Percentiles rank a stretch among this genome's conserved stretches.
Conservation (phyloP, 2,888 invertebrate genomes). For the Ophion obscuratus region DNA sequence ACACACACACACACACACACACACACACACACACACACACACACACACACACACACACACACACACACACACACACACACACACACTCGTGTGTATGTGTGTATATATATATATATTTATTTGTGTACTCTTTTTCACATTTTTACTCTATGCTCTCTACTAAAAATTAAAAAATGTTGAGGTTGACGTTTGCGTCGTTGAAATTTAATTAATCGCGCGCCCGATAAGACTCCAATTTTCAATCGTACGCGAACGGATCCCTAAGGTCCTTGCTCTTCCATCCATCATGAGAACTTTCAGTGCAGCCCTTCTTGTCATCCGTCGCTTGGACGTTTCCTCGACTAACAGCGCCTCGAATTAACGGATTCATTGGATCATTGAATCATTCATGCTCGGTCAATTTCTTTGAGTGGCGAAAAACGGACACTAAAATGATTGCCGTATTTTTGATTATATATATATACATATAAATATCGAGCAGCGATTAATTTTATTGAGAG, state of each 20-base stretch:
- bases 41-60: too few species aligned
- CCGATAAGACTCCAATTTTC: too few species aligned
- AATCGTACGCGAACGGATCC: neutral
- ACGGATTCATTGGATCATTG: neutral
- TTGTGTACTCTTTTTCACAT: too few species aligned
- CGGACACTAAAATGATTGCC: neutral
- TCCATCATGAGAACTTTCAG: neutral
- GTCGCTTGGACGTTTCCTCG: neutral
- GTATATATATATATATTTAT: too few species aligned
- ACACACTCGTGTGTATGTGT: too few species aligned
- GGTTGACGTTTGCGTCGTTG: too few species aligned
- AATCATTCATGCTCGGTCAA: neutral
- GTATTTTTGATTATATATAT: neutral
- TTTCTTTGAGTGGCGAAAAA: neutral
- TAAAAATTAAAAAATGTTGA: too few species aligned
- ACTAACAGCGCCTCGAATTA: neutral
- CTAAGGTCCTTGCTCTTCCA: neutral
- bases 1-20: too few species aligned
- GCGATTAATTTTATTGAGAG: conserved; percentile 1
- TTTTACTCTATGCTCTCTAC: too few species aligned
- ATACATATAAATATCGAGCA: neutral
- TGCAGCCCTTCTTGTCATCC: neutral
- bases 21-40: too few species aligned
- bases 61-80: too few species aligned
- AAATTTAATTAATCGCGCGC: too few species aligned